phyloP scores from a whole-genome alignment of 2,888 invertebrate genomes.

The Caenorhabditis sp. region DNA sequence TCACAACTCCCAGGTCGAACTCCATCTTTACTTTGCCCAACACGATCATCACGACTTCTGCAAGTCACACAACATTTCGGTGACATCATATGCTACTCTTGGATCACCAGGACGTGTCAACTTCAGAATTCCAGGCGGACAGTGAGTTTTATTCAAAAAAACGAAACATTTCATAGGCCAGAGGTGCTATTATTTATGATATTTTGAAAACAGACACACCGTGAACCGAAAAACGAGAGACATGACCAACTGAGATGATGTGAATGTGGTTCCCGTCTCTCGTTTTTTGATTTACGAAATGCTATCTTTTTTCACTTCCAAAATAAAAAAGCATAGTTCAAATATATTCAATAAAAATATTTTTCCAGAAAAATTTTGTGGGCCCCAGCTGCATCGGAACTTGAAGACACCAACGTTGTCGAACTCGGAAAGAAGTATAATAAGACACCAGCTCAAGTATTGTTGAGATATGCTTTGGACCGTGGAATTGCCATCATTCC shows the following conservation, averaged over 20 bases:
- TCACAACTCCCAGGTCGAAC: conserved; percentile 78
- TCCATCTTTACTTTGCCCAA: conserved; percentile 83
- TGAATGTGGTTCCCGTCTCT: no score
- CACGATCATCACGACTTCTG: conserved; percentile 76
- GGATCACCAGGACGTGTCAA: conserved; percentile 69
- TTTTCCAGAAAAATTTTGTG: conserved; percentile 13
- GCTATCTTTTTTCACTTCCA: no score
- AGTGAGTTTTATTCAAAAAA: conserved; percentile 8
- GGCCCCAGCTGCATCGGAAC: conserved; percentile 50
- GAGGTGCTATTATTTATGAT: no score
- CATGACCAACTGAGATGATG: no score
- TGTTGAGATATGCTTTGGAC: conserved; percentile 40
- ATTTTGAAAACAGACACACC: no score
- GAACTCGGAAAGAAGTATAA: conserved; percentile 69
- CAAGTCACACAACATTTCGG: conserved; percentile 76
- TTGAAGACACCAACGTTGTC: conserved; percentile 71
- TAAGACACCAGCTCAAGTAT: conserved; percentile 58
- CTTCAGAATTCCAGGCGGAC: conserved; percentile 47
- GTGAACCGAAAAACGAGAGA: no score
- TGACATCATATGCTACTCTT: conserved; percentile 71
- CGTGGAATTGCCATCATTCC: conserved; percentile 46
- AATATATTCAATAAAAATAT: not conserved
- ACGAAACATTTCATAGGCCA: no score
- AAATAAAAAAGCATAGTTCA: no score
- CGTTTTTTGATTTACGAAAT: no score